phyloP scores from a whole-genome alignment of 2,888 invertebrate genomes.

The Dorcus hopei region DNA sequence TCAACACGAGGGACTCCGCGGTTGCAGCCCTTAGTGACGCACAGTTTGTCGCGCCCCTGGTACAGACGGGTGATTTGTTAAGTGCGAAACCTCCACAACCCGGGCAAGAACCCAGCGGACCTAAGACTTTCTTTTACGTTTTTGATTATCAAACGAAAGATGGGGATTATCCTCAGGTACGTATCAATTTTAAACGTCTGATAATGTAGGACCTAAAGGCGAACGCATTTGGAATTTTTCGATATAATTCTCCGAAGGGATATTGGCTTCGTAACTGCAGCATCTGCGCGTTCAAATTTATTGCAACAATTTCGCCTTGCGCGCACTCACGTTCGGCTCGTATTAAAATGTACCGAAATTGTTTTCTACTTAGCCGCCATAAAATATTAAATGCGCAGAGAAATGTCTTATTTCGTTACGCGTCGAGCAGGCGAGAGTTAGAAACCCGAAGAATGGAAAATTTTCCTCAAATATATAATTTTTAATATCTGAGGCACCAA shows the following conservation, averaged over 20 bases:
- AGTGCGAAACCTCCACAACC: conserved; percentile 66
- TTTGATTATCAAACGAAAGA: conserved; percentile 90
- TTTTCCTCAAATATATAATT: no score
- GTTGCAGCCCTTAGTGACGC: conserved; percentile 92
- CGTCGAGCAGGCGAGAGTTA: no score
- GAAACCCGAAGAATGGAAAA: no score
- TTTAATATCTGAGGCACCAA: no score
- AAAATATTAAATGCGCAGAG: no score
- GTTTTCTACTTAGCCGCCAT: neutral
- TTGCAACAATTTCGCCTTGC: conserved; percentile 12
- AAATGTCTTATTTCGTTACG: no score
- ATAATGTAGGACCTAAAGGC: no score
- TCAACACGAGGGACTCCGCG: conserved; percentile 83
- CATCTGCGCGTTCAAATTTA: conserved; percentile 18
- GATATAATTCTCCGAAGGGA: no score
- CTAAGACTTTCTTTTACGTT: conserved; percentile 84
- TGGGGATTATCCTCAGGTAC: conserved; percentile 82
- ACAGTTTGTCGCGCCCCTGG: conserved; percentile 87
- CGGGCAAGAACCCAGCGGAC: conserved; percentile 58
- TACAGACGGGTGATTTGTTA: conserved; percentile 79
- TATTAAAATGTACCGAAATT: neutral
- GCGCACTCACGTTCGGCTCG: neutral
- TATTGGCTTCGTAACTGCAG: neutral
- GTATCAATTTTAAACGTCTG: conserved; percentile 25
- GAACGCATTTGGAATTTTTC: neutral